phyloP scores from a whole-genome alignment of 2,113 vertebrate genomes.

The Oncorhynchus masou region DNA sequence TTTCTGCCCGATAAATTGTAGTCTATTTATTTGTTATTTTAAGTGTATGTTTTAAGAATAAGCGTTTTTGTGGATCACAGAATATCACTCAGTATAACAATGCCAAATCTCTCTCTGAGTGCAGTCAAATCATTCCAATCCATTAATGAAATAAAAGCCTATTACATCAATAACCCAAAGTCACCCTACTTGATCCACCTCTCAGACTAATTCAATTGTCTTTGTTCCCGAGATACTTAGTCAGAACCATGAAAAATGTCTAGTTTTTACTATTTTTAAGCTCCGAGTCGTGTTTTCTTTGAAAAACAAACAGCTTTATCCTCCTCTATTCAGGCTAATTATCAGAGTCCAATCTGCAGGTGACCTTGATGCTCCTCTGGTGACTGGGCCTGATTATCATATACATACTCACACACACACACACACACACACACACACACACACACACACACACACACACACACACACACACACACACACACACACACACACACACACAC shows the following conservation, averaged over 20 bases:
- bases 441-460: no score
- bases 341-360: slow-evolving; percentile 51
- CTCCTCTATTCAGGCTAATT: slow-evolving; percentile 36
- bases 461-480: no score
- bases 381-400: slow-evolving; percentile 55
- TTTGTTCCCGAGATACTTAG: no score
- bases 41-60: no score
- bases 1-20: no score
- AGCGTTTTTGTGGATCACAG: no score
- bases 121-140: neutral
- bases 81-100: no score
- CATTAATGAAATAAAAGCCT: neutral
- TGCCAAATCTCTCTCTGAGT: neutral
- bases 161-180: neutral
- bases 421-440: no score
- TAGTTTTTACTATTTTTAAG: neutral
- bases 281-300: neutral
- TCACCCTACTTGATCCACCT: neutral
- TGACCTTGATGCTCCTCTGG: slow-evolving; percentile 55
- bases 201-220: no score
- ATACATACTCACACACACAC: neutral
- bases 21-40: no score
- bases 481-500: no score
- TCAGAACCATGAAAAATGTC: neutral
- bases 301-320: neutral